These are phyloP conservation scores for Aleiodes testaceus DNA, from an alignment of 2,888 invertebrate genomes.

Conservation along the genomic window DNA sequence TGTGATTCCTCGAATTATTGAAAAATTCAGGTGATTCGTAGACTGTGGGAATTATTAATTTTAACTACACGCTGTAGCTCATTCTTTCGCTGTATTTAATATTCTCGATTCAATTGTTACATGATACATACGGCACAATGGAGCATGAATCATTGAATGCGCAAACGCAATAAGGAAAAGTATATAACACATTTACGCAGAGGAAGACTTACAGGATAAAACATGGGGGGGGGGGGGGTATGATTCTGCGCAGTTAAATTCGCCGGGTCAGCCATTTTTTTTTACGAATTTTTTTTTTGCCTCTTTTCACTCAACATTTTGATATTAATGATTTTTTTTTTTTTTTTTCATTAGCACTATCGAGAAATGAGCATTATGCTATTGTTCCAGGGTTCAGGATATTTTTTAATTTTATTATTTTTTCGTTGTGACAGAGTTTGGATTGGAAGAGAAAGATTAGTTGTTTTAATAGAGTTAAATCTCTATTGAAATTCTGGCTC, in stretches of 20 bases:
- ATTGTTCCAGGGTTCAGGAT: too few relatives aligned
- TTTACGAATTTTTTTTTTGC: slow-evolving; percentile 8
- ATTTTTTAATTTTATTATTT: too few relatives aligned
- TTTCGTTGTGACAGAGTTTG: too few relatives aligned
- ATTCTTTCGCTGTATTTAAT: slow-evolving; percentile 42
- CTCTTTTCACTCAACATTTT: not conserved
- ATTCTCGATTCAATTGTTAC: slow-evolving; percentile 40
- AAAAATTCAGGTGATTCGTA: slow-evolving; percentile 6
- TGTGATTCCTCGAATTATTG: not conserved
- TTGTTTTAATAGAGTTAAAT: too few relatives aligned
- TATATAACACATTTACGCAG: slow-evolving; percentile 23
- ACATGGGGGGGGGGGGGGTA: not conserved
- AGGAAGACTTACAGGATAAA: slow-evolving; percentile 3
- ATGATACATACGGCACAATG: slow-evolving; percentile 40
- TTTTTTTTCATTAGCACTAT: not conserved
- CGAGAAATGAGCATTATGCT: not conserved
- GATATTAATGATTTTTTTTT: slow-evolving; percentile 22
- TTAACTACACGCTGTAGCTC: not conserved
- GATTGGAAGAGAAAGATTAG: too few relatives aligned
- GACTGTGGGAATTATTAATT: too few relatives aligned
- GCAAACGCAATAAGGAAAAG: slow-evolving; percentile 38
- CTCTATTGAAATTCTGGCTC: too few relatives aligned
- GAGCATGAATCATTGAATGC: slow-evolving; percentile 40
- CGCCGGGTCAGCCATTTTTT: slow-evolving; percentile 45
- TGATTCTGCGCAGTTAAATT: slow-evolving; percentile 50